phyloP scores from a whole-genome alignment of 2,888 invertebrate species.

The Barypeithes pellucidus region DNA sequence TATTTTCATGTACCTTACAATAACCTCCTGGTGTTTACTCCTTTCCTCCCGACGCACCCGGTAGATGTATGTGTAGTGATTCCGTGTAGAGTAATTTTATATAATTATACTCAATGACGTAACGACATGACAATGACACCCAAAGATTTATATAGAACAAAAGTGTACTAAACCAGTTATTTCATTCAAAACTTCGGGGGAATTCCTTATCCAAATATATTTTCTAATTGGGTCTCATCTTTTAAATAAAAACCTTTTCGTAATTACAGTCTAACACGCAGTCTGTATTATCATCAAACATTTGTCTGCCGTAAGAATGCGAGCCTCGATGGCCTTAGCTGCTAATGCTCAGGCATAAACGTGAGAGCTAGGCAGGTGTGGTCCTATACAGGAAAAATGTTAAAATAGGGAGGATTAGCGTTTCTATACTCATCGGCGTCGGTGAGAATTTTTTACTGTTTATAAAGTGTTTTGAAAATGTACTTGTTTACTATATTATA shows the following conservation, averaged over 20 bases:
- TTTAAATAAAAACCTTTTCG: conserved; percentile 15
- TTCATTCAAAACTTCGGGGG: conserved; percentile 19
- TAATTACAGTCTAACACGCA: conserved; percentile 29
- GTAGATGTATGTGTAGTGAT: too few relatives aligned
- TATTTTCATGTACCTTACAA: too few relatives aligned
- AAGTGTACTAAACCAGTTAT: conserved; percentile 1
- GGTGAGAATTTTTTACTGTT: too few relatives aligned
- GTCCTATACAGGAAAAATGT: conserved; percentile 4
- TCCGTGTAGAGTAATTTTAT: too few relatives aligned
- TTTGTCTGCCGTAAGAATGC: conserved; percentile 21
- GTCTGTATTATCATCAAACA: conserved; percentile 14
- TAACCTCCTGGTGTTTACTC: too few relatives aligned
- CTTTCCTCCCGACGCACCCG: too few relatives aligned
- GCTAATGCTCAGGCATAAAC: conserved; percentile 23
- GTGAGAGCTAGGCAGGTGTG: conserved; percentile 28
- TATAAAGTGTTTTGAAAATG: too few relatives aligned
- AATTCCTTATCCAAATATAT: conserved; percentile 24
- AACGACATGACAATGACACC: neutral
- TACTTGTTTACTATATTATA: too few relatives aligned
- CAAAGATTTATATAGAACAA: neutral
- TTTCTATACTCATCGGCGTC: too few relatives aligned
- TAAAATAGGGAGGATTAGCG: conserved; percentile 17
- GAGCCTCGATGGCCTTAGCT: conserved; percentile 14
- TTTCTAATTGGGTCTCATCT: conserved; percentile 21
- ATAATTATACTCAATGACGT: too few relatives aligned